These are phyloP conservation scores for Bellardia bayeri DNA, from an alignment of 2,888 invertebrate genomes.

Conservation along the genomic window DNA sequence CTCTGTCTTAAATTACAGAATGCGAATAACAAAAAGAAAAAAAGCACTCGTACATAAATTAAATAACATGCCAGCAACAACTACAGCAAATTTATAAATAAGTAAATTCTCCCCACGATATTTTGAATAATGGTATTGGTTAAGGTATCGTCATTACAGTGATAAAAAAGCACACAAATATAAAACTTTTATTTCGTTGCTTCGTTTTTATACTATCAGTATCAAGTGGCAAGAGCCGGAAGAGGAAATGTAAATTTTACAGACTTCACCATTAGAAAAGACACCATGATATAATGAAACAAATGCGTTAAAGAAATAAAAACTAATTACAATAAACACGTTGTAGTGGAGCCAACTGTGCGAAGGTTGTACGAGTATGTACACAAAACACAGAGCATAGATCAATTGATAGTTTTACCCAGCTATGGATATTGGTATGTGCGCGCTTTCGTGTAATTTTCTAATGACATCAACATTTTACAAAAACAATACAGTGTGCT, in stretches of 20 bases:
- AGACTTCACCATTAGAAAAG: background rate
- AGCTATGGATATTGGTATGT: background rate
- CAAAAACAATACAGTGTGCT: slow-evolving; percentile 16
- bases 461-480: slow-evolving; percentile 40
- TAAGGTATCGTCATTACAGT: slow-evolving; percentile 25
- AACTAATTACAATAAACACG: slow-evolving; percentile 18
- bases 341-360: background rate
- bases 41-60: slow-evolving; percentile 40
- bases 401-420: slow-evolving; percentile 19
- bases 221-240: background rate
- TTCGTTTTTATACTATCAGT: background rate
- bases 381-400: background rate
- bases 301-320: slow-evolving; percentile 37
- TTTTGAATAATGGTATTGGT: slow-evolving; percentile 16
- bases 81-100: background rate
- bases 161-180: background rate
- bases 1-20: slow-evolving; percentile 24
- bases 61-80: slow-evolving; percentile 40
- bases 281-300: background rate
- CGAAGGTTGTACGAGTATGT: background rate
- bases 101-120: slow-evolving; percentile 23
- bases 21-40: slow-evolving; percentile 16
- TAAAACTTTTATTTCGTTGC: slow-evolving; percentile 32
- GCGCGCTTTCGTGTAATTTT: slow-evolving; percentile 12
- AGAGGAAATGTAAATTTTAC: background rate